A percentile compares a stretch with the other conserved stretches of the same genome.
Evolutionary conservation across 2,888 invertebrate species (phyloP).

Genomic region (Acronicta aceris): DNA sequence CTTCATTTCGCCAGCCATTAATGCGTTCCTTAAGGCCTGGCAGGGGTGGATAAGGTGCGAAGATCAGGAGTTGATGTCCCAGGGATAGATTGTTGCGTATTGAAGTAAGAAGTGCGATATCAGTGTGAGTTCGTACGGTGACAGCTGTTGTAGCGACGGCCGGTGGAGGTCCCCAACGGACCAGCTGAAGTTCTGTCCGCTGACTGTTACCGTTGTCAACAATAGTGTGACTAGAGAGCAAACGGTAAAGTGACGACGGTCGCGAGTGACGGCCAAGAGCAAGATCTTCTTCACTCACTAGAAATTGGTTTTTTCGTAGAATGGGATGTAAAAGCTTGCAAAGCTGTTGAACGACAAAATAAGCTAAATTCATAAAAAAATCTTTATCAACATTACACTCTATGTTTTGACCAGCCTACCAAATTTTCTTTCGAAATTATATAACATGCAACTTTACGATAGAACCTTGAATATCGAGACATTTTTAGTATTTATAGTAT

Average conservation of each 20-base stretch:
- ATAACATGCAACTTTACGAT: too few species aligned
- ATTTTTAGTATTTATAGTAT: too few species aligned
- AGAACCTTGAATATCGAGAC: too few species aligned
- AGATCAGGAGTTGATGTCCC: slow-evolving; percentile 49
- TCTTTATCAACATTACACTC: too few species aligned
- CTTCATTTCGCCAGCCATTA: slow-evolving; percentile 54
- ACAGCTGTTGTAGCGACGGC: slow-evolving; percentile 37
- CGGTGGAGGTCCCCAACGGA: slow-evolving; percentile 41
- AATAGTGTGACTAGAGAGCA: slow-evolving; percentile 32
- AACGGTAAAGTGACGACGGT: slow-evolving; percentile 39
- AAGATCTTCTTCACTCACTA: slow-evolving; percentile 42
- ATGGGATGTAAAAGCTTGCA: slow-evolving; percentile 32
- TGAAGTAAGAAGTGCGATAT: slow-evolving; percentile 45
- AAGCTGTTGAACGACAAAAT: slow-evolving; percentile 34
- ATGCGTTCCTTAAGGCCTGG: slow-evolving; percentile 55
- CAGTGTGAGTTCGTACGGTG: slow-evolving; percentile 48
- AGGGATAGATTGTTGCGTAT: slow-evolving; percentile 36
- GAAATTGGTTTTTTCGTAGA: slow-evolving; percentile 44
- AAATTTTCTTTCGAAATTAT: too few species aligned
- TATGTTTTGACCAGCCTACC: too few species aligned
- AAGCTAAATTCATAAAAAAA: too few species aligned
- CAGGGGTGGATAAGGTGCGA: slow-evolving; percentile 54
- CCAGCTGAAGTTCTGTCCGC: slow-evolving; percentile 44
- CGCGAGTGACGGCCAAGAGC: slow-evolving; percentile 4
- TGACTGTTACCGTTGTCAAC: slow-evolving; percentile 20